These are phyloP conservation scores for Synanthedon myopaeformis DNA, from an alignment of 2,888 invertebrate genomes.

Conservation along the genomic window DNA sequence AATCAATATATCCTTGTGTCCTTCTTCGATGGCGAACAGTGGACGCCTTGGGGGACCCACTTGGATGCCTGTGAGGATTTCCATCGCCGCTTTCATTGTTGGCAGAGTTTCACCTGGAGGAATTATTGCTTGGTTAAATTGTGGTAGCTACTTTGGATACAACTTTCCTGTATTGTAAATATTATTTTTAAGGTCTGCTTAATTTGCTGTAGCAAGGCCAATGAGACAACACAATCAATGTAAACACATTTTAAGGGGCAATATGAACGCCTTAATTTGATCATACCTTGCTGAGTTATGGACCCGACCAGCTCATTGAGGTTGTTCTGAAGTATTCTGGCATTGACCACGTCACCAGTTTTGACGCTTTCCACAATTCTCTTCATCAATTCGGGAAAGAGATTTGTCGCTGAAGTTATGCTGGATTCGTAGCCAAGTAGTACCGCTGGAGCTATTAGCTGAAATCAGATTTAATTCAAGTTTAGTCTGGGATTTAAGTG, in stretches of 20 bases:
- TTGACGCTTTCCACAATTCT: conserved; percentile 61
- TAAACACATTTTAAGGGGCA: too few species aligned
- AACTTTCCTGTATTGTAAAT: too few species aligned
- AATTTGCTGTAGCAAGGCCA: too few species aligned
- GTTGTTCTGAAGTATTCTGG: conserved; percentile 54
- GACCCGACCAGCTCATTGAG: conserved; percentile 49
- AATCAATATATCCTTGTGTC: conserved; percentile 9
- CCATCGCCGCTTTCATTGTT: conserved; percentile 75
- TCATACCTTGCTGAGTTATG: conserved; percentile 56
- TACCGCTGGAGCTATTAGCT: conserved; percentile 74
- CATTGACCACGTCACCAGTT: conserved; percentile 39
- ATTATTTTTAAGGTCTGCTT: too few species aligned
- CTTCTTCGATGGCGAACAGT: conserved; percentile 39
- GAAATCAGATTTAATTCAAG: conserved; percentile 10
- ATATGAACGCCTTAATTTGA: too few species aligned
- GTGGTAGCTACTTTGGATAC: background rate
- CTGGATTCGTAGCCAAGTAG: conserved; percentile 76
- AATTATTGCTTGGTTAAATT: background rate
- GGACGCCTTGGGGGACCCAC: conserved; percentile 72
- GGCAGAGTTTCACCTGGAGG: conserved; percentile 71
- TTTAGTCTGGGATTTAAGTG: background rate
- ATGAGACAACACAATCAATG: too few species aligned
- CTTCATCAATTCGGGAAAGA: conserved; percentile 68
- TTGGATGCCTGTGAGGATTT: conserved; percentile 62
- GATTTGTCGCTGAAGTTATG: conserved; percentile 76